Evolutionary conservation across 2,113 vertebrate genomes (phyloP).

Genomic region (Crocuta crocuta): DNA sequence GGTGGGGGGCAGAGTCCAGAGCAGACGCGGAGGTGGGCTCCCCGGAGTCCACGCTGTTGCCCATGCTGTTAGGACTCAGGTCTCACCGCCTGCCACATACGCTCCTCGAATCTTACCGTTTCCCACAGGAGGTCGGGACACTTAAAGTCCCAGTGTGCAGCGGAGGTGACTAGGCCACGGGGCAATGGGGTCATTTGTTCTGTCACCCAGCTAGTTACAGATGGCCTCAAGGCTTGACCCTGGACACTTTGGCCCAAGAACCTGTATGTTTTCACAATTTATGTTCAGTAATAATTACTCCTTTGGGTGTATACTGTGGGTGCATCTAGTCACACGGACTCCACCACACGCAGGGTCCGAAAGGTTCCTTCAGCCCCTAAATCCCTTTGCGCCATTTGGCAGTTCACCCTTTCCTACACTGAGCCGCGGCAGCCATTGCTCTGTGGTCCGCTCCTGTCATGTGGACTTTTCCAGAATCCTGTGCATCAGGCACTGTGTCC

Average conservation of each 20-base stretch:
- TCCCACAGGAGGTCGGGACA: neutral
- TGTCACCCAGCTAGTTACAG: neutral
- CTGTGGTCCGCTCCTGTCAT: neutral
- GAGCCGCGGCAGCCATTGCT: fast-evolving
- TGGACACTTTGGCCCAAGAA: neutral
- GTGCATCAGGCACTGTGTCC: neutral
- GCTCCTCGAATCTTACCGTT: fast-evolving
- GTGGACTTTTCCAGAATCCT: neutral
- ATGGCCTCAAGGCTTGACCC: neutral
- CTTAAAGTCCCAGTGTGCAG: neutral
- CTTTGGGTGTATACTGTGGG: neutral
- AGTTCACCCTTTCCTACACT: neutral
- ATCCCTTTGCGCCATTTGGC: neutral
- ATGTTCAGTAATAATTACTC: neutral
- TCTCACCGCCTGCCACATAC: fast-evolving
- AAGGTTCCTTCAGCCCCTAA: neutral
- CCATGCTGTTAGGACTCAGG: too few species aligned
- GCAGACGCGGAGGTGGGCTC: neutral
- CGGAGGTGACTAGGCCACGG: too few species aligned
- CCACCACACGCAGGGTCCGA: fast-evolving
- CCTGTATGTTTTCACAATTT: neutral
- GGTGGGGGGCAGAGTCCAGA: neutral
- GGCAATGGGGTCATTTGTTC: neutral
- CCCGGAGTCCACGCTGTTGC: fast-evolving
- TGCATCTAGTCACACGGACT: fast-evolving